phyloP scores from a whole-genome alignment of 2,797 vertebrate genomes.

The Schizothorax lantsangensis region DNA sequence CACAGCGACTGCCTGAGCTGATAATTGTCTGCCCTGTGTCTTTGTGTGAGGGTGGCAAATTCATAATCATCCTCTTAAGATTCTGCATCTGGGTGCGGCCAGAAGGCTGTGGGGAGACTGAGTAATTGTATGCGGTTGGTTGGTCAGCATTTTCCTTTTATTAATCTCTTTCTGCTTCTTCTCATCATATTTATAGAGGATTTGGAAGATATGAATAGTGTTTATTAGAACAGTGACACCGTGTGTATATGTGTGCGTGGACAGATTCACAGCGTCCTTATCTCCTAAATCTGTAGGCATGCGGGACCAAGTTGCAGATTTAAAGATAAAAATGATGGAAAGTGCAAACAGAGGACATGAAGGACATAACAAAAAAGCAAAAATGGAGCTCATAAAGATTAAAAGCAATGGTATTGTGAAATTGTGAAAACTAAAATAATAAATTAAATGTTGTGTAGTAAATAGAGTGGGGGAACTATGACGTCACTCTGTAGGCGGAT shows the following conservation, averaged over 20 bases:
- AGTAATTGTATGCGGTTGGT: slow-evolving; percentile 40
- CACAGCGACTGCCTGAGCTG: slow-evolving; percentile 51
- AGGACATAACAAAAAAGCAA: neutral
- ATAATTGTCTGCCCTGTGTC: slow-evolving; percentile 61
- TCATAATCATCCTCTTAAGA: slow-evolving; percentile 60
- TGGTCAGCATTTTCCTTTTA: slow-evolving; percentile 44
- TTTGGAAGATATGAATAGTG: slow-evolving; percentile 25
- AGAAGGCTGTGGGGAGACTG: slow-evolving; percentile 12
- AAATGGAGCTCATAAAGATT: neutral
- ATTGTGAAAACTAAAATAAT: neutral
- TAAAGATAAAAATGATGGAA: slow-evolving; percentile 24
- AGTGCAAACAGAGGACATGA: neutral
- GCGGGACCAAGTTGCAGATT: neutral
- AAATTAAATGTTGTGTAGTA: too few relatives aligned
- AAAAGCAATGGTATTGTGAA: neutral
- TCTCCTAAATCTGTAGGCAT: neutral
- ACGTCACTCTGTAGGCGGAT: too few relatives aligned
- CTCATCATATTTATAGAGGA: slow-evolving; percentile 17
- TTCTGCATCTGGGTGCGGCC: slow-evolving; percentile 41
- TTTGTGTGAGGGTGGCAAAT: slow-evolving; percentile 62
- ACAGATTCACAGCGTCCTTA: neutral
- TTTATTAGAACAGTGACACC: slow-evolving; percentile 51
- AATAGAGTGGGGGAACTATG: too few relatives aligned
- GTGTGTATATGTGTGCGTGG: neutral
- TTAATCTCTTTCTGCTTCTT: slow-evolving; percentile 24